Evolutionary conservation across 2,113 vertebrate genomes (phyloP), one percentile per base, ranked within the genome.

Genomic region (Syngnathoides biaculeatus): DNA sequence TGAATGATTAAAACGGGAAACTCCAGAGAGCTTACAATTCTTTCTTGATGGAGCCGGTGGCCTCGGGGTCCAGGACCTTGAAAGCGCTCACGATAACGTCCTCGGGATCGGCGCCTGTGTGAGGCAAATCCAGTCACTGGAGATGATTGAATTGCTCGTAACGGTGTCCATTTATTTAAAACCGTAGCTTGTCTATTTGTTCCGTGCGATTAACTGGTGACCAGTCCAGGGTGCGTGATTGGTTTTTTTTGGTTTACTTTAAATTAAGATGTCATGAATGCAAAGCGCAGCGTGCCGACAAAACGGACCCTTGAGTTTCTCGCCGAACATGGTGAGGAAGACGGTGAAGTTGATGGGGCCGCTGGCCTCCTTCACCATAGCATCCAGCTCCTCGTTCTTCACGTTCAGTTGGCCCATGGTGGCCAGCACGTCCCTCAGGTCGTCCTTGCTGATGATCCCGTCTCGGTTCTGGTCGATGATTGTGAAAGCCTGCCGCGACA

Each of bases 291-390:
- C n/a, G n/a, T n/a, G n/a, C n/a, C 2, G 0, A 26, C 35, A 40
- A 26, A 43, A 75, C 87, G 42, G 79, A 96, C 95, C 95, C 87
- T 96, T 97, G 72, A 97, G 94, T 91, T 97, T 97, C 92, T 97
- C 95, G 26, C 95, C 95, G 65, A 97, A 97, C 95, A 97, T 96
- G 84, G 92, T 95, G 80, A 95, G 92, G 91, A 96, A 96, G 85
- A 95, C 94, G 0, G 95, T 97, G 91, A 97, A 97, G 87, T 96
- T 97, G 88, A 97, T 97, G 78, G 94, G 95, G 40, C 95, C 95
- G 4, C 92, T 95, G 77, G 95, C 95, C 81, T 97, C 95, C 85
- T 97, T 96, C 75, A 97, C 87, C 95, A 97, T 97, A 81, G 92
- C 93, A 0, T 96, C 95, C 38, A 96, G 81, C 88, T 97, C 95